Percentiles rank a stretch among this genome's conserved stretches.
Conservation (phyloP, 2,888 invertebrate species). For the Masnerella sp. region DNA sequence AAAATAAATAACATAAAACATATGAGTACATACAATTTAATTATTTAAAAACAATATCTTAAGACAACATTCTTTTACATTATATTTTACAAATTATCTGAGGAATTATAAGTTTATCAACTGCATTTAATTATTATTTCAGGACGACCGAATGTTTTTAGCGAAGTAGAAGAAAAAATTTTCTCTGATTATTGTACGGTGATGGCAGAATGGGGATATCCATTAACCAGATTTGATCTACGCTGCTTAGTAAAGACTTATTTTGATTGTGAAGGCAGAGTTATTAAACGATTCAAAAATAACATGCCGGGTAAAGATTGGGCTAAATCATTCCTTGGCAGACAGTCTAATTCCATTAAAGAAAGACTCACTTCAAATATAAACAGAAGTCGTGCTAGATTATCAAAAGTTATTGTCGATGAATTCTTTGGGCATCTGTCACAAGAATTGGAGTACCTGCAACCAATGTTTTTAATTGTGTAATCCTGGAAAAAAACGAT, state of each 20-base stretch:
- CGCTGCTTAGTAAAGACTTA: slow-evolving; percentile 10
- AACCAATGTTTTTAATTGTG: slow-evolving; percentile 25
- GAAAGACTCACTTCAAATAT: slow-evolving; percentile 20
- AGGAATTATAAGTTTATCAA: no score
- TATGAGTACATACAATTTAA: no score
- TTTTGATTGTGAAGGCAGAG: slow-evolving; percentile 1
- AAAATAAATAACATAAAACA: no score
- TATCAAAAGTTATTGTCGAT: slow-evolving; percentile 2
- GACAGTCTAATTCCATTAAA: slow-evolving; percentile 7
- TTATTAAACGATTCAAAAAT: slow-evolving; percentile 7
- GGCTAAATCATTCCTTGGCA: slow-evolving; percentile 15
- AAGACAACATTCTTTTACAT: no score
- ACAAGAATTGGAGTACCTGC: slow-evolving; percentile 8
- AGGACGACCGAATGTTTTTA: neutral
- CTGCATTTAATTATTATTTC: slow-evolving; percentile 1
- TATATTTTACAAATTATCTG: no score
- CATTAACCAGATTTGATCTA: neutral
- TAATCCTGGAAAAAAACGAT: slow-evolving; percentile 13
- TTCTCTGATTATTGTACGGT: slow-evolving; percentile 4
- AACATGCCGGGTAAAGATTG: slow-evolving; percentile 33
- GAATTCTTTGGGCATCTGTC: slow-evolving; percentile 15
- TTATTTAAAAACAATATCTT: no score
- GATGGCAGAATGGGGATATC: slow-evolving; percentile 32
- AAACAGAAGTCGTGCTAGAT: slow-evolving; percentile 8
- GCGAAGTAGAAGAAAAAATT: slow-evolving; percentile 8